These are phyloP conservation scores for Laticauda laticaudata DNA, from an alignment of 2,113 vertebrate species.

Conservation along the genomic window DNA sequence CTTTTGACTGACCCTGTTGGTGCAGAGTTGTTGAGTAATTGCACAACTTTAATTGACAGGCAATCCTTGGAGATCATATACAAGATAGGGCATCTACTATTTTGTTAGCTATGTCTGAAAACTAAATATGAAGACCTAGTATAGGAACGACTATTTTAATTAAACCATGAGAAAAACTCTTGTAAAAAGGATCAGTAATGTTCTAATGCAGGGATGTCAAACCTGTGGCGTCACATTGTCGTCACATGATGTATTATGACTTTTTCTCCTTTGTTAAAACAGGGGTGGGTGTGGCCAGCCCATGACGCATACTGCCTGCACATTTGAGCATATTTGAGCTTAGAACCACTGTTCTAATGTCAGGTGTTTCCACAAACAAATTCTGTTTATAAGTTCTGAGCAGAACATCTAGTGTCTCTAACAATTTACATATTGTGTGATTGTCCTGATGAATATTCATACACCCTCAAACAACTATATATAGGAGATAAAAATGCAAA, in stretches of 20 bases:
- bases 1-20: not conserved
- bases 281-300: too few species aligned
- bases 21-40: not conserved
- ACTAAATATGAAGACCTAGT: not conserved
- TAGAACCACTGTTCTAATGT: not conserved
- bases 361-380: not conserved
- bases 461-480: not conserved
- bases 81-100: not conserved
- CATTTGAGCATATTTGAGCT: too few species aligned
- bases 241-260: too few species aligned
- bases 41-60: not conserved
- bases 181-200: not conserved
- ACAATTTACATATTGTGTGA: not conserved
- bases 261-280: too few species aligned
- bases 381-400: not conserved
- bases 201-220: not conserved
- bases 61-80: not conserved
- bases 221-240: rapidly evolving
- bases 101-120: not conserved
- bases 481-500: not conserved
- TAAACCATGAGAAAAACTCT: not conserved
- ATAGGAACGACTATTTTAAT: not conserved
- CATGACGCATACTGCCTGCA: too few species aligned
- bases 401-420: not conserved
- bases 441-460: not conserved